Evolutionary conservation across 2,888 invertebrate species (phyloP), one percentile per base, ranked within the genome.

Genomic region (Luperina testacea): DNA sequence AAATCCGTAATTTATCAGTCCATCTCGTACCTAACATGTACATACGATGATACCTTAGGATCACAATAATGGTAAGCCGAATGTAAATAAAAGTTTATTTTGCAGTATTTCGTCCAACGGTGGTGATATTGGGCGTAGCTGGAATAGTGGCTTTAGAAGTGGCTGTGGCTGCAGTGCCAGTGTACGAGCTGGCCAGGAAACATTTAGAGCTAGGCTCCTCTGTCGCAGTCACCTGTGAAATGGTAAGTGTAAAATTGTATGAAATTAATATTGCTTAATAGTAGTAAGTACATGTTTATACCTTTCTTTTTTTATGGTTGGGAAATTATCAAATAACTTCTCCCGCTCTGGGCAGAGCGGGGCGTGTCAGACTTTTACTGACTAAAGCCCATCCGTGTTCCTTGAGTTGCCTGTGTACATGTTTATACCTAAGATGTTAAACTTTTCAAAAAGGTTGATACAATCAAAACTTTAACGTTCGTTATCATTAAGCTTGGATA

Each of bases 191-290:
- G 64, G 90, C 91, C 45, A 90, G 90, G 42, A 91, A 93, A 57
- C 94, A 96, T 79, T 89, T 96, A 15, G 96, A 94, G 0, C 32
- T 96, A n/a, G 96, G 93, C 0, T 96, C 96, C 0, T 94, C 95
- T 2, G 92, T 90, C 4, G 81, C 93, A 8, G 96, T 96, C 32
- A 95, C 95, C 0, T 94, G 93, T 84, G 96, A 97, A 93, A 96
- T 97, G 96, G 96, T 96, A 88, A 91, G 90, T n/a, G 70, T 57
- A 11, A 15, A n/a, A 17, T n/a, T 71, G 11, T 57, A 38, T 20
- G 20, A n/a, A 42, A 38, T 15, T 38, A 38, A n/a, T 53, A 59
- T 38, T 42, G 7, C 17, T n/a, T n/a, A 38, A 4, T 9, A 57
- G 24, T 32, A 32, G 9, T 57, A 15, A 15, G 48, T 45, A 38